Evolutionary conservation across 2,797 vertebrate species (phyloP), one percentile per base, ranked within the genome.

Genomic region (Channa striata): DNA sequence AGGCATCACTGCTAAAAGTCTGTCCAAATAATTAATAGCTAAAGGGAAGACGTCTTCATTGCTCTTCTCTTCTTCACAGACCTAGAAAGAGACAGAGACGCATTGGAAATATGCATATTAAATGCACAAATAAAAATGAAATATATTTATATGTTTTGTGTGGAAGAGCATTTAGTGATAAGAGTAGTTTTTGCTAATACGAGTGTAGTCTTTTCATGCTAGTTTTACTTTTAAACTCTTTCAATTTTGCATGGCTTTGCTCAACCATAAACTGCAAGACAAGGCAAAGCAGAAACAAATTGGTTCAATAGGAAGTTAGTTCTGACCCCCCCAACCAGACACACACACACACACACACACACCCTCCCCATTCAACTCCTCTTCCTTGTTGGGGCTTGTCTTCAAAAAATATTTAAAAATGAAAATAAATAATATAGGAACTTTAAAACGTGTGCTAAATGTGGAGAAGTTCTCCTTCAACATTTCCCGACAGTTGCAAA

Each of bases 21-120:
- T 94, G 92, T 99, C 97, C 95, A 99, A 94, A 90, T 99, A 99
- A 93, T 99, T 99, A 93, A 99, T 96, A 77, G 97, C 96, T 93
- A 98, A 87, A 65, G 97, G 96, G 85, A 99, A 99, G 74, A 98
- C 95, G 20, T 97, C 96, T 88, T 97, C 96, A 85, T 96, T 96
- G 37, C 95, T 95, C 73, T 95, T 96, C 92, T 97, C 96, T 67
- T 96, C 97, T 88, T 99, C 97, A 57, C 97, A 99, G 60, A 98
- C 97, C 97, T 98, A 71, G 20, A 42, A 43, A 48, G 48, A 85
- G 59, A 74, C 11, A 68, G 4, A 61, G 16, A 79, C 34, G 40
- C 17, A 34, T 68, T 17, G 50, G 11, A 25, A 37, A 59, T 53
- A 52, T 30, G 25, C 25, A 3, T 10, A 14, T 0, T 2, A 37